Evolutionary conservation across 2,113 vertebrate genomes (phyloP).

Genomic region (Uropsilus gracilis): DNA sequence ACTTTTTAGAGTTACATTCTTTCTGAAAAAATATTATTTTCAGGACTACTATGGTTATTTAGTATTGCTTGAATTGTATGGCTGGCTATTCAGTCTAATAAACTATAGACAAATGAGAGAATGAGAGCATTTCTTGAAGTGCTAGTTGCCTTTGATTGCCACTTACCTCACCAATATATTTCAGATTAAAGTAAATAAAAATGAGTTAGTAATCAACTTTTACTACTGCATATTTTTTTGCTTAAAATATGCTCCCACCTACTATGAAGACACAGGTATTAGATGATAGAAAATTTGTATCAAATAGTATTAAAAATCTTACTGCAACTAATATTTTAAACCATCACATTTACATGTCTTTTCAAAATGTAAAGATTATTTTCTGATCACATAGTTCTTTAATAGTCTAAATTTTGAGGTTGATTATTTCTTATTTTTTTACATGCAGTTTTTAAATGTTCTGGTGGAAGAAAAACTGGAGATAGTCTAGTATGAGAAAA

Average conservation of each 20-base stretch:
- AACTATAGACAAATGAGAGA: not conserved
- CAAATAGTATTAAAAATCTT: not conserved
- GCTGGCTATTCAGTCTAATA: not conserved
- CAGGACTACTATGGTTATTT: not conserved
- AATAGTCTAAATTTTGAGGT: not conserved
- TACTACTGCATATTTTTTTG: not conserved
- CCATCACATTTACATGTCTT: not conserved
- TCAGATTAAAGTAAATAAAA: not conserved
- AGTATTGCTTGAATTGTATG: too few relatives aligned
- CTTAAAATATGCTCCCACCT: slow-evolving; percentile 15
- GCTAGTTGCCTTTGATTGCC: not conserved
- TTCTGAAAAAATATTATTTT: not conserved
- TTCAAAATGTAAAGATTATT: not conserved
- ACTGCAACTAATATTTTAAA: slow-evolving; percentile 5
- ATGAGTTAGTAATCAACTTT: not conserved
- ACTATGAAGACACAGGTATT: not conserved
- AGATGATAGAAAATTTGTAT: not conserved
- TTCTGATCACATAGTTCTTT: not conserved
- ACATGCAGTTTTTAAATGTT: not conserved
- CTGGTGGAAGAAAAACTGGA: not conserved
- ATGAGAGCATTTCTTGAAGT: not conserved
- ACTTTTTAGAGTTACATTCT: not conserved
- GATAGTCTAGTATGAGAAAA: not conserved
- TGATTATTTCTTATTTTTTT: not conserved
- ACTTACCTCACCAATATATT: not conserved